phyloP scores from a whole-genome alignment of 2,888 invertebrate genomes.

The Amiota communis region DNA sequence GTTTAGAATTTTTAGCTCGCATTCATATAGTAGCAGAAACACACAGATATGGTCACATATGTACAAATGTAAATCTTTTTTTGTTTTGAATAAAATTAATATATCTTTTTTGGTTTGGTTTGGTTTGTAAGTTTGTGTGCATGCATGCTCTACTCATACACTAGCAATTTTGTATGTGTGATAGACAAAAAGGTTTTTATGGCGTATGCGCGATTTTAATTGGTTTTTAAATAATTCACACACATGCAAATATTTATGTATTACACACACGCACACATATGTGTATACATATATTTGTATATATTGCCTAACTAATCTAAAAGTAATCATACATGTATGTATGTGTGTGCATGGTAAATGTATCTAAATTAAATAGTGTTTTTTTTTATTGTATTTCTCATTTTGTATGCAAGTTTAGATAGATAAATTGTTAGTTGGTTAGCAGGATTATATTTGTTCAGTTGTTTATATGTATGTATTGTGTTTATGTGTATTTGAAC shows the following conservation, averaged over 20 bases:
- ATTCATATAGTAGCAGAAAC: background rate
- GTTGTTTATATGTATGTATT: background rate
- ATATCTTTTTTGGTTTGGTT: too few species aligned
- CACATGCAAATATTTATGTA: background rate
- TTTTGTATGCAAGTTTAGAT: too few species aligned
- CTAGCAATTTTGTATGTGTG: background rate
- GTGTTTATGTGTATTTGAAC: slow-evolving; percentile 23
- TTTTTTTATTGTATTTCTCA: slow-evolving; percentile 32
- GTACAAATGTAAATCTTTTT: too few species aligned
- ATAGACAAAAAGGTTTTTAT: slow-evolving; percentile 37
- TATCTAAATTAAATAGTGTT: slow-evolving; percentile 42
- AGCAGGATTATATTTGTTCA: slow-evolving; percentile 40
- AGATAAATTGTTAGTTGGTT: slow-evolving; percentile 38
- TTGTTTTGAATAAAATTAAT: too few species aligned
- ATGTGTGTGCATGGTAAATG: slow-evolving; percentile 1
- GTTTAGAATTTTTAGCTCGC: slow-evolving; percentile 23
- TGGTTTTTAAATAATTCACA: slow-evolving; percentile 64
- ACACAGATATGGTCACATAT: background rate
- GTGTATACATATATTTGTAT: slow-evolving; percentile 8
- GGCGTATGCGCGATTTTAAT: slow-evolving; percentile 64
- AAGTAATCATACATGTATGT: slow-evolving; percentile 15
- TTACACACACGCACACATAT: background rate
- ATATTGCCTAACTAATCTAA: background rate
- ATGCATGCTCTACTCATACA: background rate
- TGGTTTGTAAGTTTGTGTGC: too few species aligned